Base-by-base conservation (phyloP, 1,140 invertebrate genomes). In the Achatina immaculata region DNA sequence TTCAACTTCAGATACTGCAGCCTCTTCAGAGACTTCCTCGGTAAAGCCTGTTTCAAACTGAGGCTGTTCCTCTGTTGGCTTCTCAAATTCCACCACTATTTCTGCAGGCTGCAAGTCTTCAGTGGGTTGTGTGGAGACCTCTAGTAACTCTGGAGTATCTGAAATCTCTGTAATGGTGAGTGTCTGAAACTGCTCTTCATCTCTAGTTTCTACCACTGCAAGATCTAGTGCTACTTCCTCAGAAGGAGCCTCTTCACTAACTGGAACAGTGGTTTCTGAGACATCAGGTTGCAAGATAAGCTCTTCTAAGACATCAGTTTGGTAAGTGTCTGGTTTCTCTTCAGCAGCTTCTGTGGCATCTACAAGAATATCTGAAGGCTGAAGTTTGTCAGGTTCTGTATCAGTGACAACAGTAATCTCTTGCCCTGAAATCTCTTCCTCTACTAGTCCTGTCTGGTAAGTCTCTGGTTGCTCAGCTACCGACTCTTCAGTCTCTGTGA, bases 101-200 rank as follows among this genome's bases (percentile, higher is more conserved):
- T 88, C 86, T 68, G 84, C 77, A n/a, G 81, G 81, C 38, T 77
- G 76, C 31, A 80, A 81, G 16, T 87, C 85, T 48, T 77, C 74
- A 21, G 81, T 36, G 34, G 36, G n/a, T 66, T 85, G 83, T 80
- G 82, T 79, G 55, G 80, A 74, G 45, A 87, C 65, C n/a, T 78
- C 74, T 11, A 28, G 68, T n/a, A 84, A 74, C 21, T 85, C 81
- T 36, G 84, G 81, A 34, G 84, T 72, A 28, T 80, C 78, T n/a
- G 31, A 38, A n/a, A 43, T 76, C 73, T 86, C 85, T 55, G 82
- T 77, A 19, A 79, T 36, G 55, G 80, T 71, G 28, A 82, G 84
- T 65, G 78, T 82, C 55, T 82, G 72, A 51, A 43, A 83, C 69
- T 85, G 80, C 75, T 80, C 82, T 48, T 82, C 76, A 36, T 77